Evolutionary conservation across 2,888 invertebrate species (phyloP).

Genomic region (Marronus borbonicus): DNA sequence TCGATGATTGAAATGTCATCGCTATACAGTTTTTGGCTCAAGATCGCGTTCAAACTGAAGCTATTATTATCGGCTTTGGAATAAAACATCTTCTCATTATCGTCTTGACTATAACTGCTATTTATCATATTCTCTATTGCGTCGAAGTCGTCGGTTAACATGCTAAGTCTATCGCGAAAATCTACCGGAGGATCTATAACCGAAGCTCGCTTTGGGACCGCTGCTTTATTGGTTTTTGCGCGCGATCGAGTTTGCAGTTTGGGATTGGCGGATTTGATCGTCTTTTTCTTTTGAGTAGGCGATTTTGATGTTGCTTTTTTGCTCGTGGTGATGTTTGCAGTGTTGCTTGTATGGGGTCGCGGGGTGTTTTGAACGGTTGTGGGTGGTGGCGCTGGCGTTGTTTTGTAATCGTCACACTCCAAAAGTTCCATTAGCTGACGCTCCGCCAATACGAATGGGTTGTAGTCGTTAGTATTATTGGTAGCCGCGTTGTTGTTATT

Average conservation of each 20-base stretch:
- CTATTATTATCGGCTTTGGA: slow-evolving; percentile 40
- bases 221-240: slow-evolving; percentile 53
- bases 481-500: not conserved
- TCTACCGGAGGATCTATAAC: slow-evolving; percentile 69
- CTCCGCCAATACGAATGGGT: slow-evolving; percentile 86
- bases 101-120: slow-evolving; percentile 55
- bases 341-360: slow-evolving; percentile 69
- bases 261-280: slow-evolving; percentile 53
- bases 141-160: slow-evolving; percentile 65
- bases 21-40: slow-evolving; percentile 60
- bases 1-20: slow-evolving; percentile 71
- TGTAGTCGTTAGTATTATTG: slow-evolving; percentile 70
- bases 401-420: slow-evolving; percentile 76
- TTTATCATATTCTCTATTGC: slow-evolving; percentile 67
- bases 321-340: slow-evolving; percentile 39
- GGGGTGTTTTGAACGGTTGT: slow-evolving; percentile 54
- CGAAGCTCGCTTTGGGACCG: slow-evolving; percentile 64
- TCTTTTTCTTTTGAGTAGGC: slow-evolving; percentile 49
- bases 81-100: slow-evolving; percentile 30
- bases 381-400: slow-evolving; percentile 61
- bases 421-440: slow-evolving; percentile 87
- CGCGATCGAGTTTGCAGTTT: slow-evolving; percentile 38
- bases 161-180: slow-evolving; percentile 67
- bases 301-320: slow-evolving; percentile 36
- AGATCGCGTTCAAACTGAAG: slow-evolving; percentile 55